A percentile compares a stretch with the other conserved stretches of the same genome.
phyloP scores from a whole-genome alignment of 1,140 invertebrate species.

The Brachionus plicatilis region DNA sequence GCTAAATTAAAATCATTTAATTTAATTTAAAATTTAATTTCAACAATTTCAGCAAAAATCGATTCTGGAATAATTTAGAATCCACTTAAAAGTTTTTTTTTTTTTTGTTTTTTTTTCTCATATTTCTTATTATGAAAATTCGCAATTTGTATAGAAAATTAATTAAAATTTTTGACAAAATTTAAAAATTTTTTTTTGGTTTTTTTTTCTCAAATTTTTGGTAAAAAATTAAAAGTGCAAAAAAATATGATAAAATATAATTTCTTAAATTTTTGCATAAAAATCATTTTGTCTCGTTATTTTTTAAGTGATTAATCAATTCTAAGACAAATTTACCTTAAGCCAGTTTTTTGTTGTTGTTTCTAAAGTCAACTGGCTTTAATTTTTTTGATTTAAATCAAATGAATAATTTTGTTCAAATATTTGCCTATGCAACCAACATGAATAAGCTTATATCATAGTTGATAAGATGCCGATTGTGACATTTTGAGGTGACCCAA shows the following conservation, averaged over 20 bases:
- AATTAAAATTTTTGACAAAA: background rate
- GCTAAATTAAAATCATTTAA: background rate
- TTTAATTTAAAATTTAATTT: background rate
- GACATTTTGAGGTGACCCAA: background rate
- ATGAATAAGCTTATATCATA: background rate
- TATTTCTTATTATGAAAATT: too few species aligned
- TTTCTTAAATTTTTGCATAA: too few species aligned
- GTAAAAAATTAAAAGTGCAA: background rate
- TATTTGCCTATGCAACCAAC: background rate
- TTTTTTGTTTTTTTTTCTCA: background rate
- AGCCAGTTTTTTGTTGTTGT: background rate
- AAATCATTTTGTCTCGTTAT: background rate
- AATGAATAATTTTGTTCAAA: background rate
- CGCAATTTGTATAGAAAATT: too few species aligned
- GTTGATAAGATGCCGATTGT: background rate
- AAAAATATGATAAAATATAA: too few species aligned
- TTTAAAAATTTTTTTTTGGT: background rate
- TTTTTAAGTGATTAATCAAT: background rate
- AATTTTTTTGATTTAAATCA: background rate
- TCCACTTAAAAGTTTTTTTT: background rate
- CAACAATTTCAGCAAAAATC: background rate
- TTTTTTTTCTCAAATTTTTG: too few species aligned
- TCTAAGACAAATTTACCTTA: background rate
- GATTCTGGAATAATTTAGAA: background rate
- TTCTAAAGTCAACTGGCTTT: background rate